Conservation (phyloP, 2,888 invertebrate genomes). For the Polylopha cassiicola region DNA sequence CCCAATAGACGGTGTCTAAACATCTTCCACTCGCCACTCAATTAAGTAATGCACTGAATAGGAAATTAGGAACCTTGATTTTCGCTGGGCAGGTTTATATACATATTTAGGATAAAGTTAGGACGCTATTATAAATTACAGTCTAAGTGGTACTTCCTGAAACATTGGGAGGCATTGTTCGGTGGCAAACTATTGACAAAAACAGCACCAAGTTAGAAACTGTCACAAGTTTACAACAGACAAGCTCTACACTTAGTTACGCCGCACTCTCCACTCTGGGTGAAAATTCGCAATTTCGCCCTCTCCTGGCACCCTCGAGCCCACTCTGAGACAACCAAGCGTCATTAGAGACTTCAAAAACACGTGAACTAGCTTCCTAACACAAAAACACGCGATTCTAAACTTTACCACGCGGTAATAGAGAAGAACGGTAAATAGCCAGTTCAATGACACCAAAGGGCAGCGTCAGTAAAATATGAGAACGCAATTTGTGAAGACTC, state of each 20-base stretch:
- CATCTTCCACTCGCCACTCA: no score
- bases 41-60: no score
- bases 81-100: no score
- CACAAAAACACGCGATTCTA: not conserved
- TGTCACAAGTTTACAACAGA: constrained; percentile 8
- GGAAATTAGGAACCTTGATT: no score
- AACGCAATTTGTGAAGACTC: no score
- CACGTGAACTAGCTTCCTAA: constrained; percentile 6
- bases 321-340: constrained; percentile 19
- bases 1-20: no score
- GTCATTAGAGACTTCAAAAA: constrained; percentile 17
- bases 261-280: constrained; percentile 7
- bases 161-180: no score
- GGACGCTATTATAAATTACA: no score
- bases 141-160: no score
- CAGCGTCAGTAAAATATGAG: constrained; percentile 15
- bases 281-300: constrained; percentile 20
- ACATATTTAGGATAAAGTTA: no score
- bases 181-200: constrained; percentile 5
- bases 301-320: constrained; percentile 13
- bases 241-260: constrained; percentile 11
- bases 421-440: not conserved
- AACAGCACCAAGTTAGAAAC: not conserved
- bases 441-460: constrained; percentile 5
- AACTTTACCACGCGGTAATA: not conserved